phyloP scores from a whole-genome alignment of 2,113 vertebrate genomes.

The Sturnus vulgaris region DNA sequence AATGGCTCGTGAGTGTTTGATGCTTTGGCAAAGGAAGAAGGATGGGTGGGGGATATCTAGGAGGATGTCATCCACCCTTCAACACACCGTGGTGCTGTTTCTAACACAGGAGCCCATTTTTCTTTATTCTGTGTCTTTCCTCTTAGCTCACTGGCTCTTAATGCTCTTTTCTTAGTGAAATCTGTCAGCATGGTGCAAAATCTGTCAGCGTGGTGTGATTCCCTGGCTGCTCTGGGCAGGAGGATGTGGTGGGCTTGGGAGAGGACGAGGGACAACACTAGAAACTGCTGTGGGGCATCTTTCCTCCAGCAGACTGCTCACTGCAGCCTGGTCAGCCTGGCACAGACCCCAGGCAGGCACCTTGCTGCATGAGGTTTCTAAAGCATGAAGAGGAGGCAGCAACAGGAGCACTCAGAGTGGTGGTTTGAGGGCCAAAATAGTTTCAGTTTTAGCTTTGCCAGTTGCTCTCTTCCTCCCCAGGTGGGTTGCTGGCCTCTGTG shows the following conservation, averaged over 20 bases:
- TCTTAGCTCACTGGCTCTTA: not conserved
- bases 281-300: not conserved
- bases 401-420: not conserved
- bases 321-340: not conserved
- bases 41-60: not conserved
- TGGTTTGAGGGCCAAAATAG: not conserved
- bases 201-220: not conserved
- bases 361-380: not conserved
- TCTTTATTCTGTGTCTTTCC: not conserved
- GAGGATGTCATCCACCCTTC: not conserved
- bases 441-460: not conserved
- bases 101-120: not conserved
- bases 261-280: not conserved
- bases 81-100: not conserved
- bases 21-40: not conserved
- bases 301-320: not conserved
- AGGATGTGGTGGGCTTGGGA: not conserved
- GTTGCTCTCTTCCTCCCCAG: not conserved
- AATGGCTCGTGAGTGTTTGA: not conserved
- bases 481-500: rapidly evolving
- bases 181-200: rapidly evolving
- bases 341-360: not conserved
- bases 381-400: not conserved
- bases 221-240: not conserved
- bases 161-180: not conserved